A percentile compares a stretch with the other conserved stretches of the same genome.
Conservation (phyloP, 1,140 invertebrate species). For the Orius insidiosus region DNA sequence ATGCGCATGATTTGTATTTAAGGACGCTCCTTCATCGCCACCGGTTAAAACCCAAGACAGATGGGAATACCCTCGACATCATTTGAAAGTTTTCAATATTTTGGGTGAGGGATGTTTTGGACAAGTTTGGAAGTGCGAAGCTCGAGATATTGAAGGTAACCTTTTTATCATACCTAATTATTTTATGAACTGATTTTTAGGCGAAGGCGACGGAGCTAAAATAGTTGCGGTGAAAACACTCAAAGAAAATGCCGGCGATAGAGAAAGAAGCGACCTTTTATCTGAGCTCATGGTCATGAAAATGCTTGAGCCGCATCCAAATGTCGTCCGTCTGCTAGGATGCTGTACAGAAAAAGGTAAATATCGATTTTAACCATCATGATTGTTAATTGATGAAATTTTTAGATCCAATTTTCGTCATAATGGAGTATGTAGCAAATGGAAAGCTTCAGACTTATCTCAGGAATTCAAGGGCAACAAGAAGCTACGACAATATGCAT, state of each 20-base stretch:
- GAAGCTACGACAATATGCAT: slow-evolving; percentile 63
- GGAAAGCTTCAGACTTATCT: slow-evolving; percentile 87
- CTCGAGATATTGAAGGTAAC: slow-evolving; percentile 47
- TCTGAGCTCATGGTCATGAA: slow-evolving; percentile 86
- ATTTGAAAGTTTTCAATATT: slow-evolving; percentile 71
- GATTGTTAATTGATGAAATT: neutral
- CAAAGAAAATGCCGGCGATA: slow-evolving; percentile 80
- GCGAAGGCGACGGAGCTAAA: neutral
- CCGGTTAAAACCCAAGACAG: slow-evolving; percentile 33
- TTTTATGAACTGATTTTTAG: slow-evolving; percentile 25
- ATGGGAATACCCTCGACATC: slow-evolving; percentile 81
- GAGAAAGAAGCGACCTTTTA: slow-evolving; percentile 67
- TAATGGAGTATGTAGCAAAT: slow-evolving; percentile 79
- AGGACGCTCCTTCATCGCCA: slow-evolving; percentile 10
- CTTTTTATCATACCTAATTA: slow-evolving; percentile 1
- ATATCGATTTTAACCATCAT: slow-evolving; percentile 34
- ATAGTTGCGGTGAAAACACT: slow-evolving; percentile 74
- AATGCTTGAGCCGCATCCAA: slow-evolving; percentile 69
- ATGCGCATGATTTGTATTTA: neutral
- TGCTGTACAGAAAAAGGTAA: slow-evolving; percentile 73
- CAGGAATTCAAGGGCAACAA: slow-evolving; percentile 59
- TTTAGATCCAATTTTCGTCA: slow-evolving; percentile 76
- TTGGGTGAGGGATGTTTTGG: slow-evolving; percentile 88
- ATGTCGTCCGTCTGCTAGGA: slow-evolving; percentile 71
- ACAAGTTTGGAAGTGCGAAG: slow-evolving; percentile 79